Base-by-base conservation (phyloP, 1,140 invertebrate genomes). In the Arion vulgaris region DNA sequence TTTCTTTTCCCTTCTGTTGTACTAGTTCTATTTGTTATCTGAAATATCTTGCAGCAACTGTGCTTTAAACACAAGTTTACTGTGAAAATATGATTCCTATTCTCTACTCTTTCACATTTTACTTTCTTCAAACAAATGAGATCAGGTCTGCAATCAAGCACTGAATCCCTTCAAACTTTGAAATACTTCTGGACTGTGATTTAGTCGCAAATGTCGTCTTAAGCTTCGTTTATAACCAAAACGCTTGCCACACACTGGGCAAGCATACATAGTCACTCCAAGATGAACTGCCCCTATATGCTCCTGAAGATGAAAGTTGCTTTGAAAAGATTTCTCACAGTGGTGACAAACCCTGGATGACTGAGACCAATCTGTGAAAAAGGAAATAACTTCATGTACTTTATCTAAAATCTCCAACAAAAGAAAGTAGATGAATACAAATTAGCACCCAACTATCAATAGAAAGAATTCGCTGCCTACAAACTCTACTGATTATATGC, bases 171-270 rank as follows among this genome's bases (percentile, higher is more conserved):
- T 45, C 5, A 7, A 5, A 7, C 41, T 5, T 45, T 45, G 41
- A 45, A 45, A 45, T 7, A 45, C 41, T 15, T 5, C 41, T 45
- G 5, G 15, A 45, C 15, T 4, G 41, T 72, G 71, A 72, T 41
- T 39, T 39, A 72, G 41, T 26, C 5, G 19, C 13, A 78, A 28
- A 66, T 78, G 76, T 7, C 76, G 76, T 62, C 39, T 36, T 39
- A 78, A 34, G 66, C 39, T 78, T 78, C 76, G 32, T 78, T 68
- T 78, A 28, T 78, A 78, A 39, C 51, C 76, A 78, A 78, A 78
- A 7, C 38, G 23, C 36, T 78, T 78, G 34, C 38, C 38, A 66
- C 76, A 78, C 1, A 41, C 32, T 36, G 51, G 36, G 45, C 76
- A 78, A 7, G 28, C 17, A 66, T 66, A 66, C 57, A 66, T 53